Percentiles rank a stretch among this genome's conserved stretches.
phyloP scores from a whole-genome alignment of 2,888 invertebrate genomes.

The Tethea ocularis region DNA sequence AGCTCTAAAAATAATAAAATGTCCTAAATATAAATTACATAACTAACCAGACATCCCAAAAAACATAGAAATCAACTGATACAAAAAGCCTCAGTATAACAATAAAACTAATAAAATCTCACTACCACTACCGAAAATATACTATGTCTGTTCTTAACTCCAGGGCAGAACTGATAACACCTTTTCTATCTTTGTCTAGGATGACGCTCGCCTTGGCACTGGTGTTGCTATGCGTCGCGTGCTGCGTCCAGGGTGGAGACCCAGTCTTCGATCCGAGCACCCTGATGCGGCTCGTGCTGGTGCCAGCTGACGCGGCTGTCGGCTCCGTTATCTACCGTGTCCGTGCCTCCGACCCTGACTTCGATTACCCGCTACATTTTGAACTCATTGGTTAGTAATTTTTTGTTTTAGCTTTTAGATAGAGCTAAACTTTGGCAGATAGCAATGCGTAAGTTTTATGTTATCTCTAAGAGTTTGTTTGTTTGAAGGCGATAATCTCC shows the following conservation, averaged over 20 bases:
- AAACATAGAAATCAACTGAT: no score
- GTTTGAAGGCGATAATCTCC: no score
- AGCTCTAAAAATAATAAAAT: no score
- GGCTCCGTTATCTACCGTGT: slow-evolving; percentile 94
- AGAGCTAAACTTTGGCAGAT: no score
- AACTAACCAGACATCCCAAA: no score
- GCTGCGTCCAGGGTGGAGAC: slow-evolving; percentile 81
- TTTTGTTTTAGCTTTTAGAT: neutral
- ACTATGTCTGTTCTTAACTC: no score
- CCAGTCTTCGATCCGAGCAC: slow-evolving; percentile 94
- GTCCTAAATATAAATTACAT: no score
- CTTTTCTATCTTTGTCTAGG: slow-evolving; percentile 46
- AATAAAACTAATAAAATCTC: no score
- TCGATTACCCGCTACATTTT: slow-evolving; percentile 93
- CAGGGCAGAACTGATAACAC: neutral
- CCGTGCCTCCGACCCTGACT: slow-evolving; percentile 93
- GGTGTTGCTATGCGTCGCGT: slow-evolving; percentile 67
- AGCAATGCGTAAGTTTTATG: no score
- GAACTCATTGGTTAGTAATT: slow-evolving; percentile 86
- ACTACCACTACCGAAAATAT: no score
- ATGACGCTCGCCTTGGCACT: slow-evolving; percentile 75
- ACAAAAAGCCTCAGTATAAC: no score
- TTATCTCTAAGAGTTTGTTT: no score
- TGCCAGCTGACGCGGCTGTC: slow-evolving; percentile 92
- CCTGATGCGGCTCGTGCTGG: slow-evolving; percentile 91